Evolutionary conservation across 92 coral and sea anemone genomes (phyloP).

Genomic region (Parazoanthus swiftii): DNA sequence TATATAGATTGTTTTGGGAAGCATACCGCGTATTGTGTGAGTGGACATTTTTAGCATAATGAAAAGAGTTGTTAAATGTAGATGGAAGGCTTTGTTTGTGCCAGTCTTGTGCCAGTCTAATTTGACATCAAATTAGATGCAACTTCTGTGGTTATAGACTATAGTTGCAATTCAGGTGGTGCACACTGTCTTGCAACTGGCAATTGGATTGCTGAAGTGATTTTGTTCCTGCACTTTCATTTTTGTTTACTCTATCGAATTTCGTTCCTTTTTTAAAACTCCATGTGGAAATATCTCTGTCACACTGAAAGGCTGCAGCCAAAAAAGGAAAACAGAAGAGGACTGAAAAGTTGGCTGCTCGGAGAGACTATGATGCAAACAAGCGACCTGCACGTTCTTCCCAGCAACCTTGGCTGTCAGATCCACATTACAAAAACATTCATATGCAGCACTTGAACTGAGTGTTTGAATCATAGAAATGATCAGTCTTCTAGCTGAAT

Average conservation of each 20-base stretch:
- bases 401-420: constrained; percentile 31
- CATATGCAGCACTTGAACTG: no score
- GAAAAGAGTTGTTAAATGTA: no score
- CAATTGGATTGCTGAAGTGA: background rate
- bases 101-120: no score
- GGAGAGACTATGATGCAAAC: constrained; percentile 22
- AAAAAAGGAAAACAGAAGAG: constrained; percentile 10
- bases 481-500: no score
- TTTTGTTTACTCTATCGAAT: background rate
- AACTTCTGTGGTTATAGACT: constrained; percentile 3
- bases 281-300: constrained; percentile 1
- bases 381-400: constrained; percentile 18
- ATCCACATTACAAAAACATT: constrained; percentile 8
- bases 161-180: background rate
- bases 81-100: no score
- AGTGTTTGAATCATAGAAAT: no score
- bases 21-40: no score
- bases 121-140: constrained; percentile 4
- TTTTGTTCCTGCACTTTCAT: constrained; percentile 4
- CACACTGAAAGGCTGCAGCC: constrained; percentile 12
- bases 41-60: no score
- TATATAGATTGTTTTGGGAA: no score
- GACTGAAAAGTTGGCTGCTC: constrained; percentile 12
- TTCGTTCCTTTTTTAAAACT: constrained; percentile 5
- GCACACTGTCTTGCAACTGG: constrained; percentile 9